These are phyloP conservation scores for Girardia tigrina DNA, from an alignment of 2,888 invertebrate genomes.

Conservation along the genomic window DNA sequence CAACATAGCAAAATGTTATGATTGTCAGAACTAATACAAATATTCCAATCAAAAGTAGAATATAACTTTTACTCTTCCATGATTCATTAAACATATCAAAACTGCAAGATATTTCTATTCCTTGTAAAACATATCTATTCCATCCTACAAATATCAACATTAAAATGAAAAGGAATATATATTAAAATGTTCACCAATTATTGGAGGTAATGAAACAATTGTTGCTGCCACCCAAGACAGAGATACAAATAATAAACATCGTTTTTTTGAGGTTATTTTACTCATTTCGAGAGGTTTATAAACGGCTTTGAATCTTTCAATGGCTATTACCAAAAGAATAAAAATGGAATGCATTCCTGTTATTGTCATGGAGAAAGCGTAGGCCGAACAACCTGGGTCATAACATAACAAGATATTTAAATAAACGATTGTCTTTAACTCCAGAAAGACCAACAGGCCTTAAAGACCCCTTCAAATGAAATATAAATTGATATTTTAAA, in stretches of 20 bases:
- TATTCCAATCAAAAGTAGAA: background rate
- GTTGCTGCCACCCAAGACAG: background rate
- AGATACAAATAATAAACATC: background rate
- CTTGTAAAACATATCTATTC: conserved; percentile 6
- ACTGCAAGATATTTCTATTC: background rate
- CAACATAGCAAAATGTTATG: background rate
- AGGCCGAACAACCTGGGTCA: background rate
- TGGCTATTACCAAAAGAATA: background rate
- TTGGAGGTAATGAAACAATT: background rate
- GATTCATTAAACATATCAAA: background rate
- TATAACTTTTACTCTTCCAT: background rate
- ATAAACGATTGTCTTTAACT: too few relatives aligned
- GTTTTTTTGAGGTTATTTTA: background rate
- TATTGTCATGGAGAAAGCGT: background rate
- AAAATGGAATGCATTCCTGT: conserved; percentile 2
- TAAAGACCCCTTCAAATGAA: too few relatives aligned
- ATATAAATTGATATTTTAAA: too few relatives aligned
- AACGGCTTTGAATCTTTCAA: background rate
- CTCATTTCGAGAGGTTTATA: background rate
- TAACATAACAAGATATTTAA: too few relatives aligned
- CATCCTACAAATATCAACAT: background rate
- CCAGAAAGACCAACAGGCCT: too few relatives aligned
- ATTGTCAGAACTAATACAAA: background rate
- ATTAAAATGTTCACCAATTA: background rate
- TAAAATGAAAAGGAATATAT: background rate